A percentile compares a stretch with the other conserved stretches of the same genome.
Conservation (phyloP, 35 echinoderm and acorn worm species). For the Ptychodera flava region DNA sequence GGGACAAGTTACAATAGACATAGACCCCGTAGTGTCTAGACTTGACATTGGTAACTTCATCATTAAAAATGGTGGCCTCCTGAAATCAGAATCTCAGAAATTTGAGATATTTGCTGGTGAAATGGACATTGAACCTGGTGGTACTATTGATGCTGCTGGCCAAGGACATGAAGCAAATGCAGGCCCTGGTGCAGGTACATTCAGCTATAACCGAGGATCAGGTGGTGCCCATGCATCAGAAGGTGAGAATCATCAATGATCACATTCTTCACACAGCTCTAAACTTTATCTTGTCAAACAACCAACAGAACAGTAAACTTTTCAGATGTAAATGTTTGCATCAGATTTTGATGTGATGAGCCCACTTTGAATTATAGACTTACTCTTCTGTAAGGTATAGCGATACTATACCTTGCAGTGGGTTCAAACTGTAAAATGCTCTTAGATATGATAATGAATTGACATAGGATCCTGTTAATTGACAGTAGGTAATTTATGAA, state of each 20-base stretch:
- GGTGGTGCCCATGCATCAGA: constrained; percentile 74
- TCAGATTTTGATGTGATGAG: too few relatives aligned
- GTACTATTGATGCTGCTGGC: constrained; percentile 36
- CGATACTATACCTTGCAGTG: too few relatives aligned
- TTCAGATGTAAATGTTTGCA: too few relatives aligned
- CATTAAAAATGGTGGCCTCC: constrained; percentile 50
- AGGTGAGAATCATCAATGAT: constrained; percentile 39
- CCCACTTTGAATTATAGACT: too few relatives aligned
- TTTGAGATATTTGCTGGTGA: constrained; percentile 38
- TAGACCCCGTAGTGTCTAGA: constrained; percentile 22
- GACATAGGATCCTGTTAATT: too few relatives aligned
- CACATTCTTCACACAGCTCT: too few relatives aligned
- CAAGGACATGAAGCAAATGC: constrained; percentile 21
- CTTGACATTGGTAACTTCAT: constrained; percentile 48
- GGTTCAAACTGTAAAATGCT: too few relatives aligned
- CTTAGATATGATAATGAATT: too few relatives aligned
- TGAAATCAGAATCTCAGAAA: constrained; percentile 32
- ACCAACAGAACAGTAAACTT: too few relatives aligned
- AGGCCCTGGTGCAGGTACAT: constrained; percentile 35
- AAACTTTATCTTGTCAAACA: too few relatives aligned
- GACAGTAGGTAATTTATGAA: too few relatives aligned
- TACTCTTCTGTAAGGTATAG: too few relatives aligned
- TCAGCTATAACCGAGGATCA: not conserved
- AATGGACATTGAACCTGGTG: constrained; percentile 48
- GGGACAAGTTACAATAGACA: constrained; percentile 29